Percentiles rank a stretch among this genome's conserved stretches.
phyloP scores from a whole-genome alignment of 2,888 invertebrate genomes.

The Lasioglossum zephyrum region DNA sequence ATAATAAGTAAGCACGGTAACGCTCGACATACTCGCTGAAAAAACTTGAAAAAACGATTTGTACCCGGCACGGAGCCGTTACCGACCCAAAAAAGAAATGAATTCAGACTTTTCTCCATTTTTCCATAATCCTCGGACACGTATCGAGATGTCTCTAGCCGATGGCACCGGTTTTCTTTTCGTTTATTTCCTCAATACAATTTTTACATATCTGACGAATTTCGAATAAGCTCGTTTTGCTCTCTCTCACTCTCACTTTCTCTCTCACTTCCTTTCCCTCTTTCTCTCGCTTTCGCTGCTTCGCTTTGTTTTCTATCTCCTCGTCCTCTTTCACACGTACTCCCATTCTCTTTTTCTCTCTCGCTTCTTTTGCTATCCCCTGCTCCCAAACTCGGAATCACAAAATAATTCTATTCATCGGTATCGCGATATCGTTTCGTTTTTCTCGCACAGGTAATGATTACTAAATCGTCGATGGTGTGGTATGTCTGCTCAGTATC shows the following conservation, averaged over 20 bases:
- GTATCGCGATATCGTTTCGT: conserved; percentile 53
- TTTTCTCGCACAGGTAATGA: conserved; percentile 50
- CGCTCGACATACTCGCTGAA: conserved; percentile 75
- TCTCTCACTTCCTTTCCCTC: background rate
- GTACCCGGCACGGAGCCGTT: conserved; percentile 75
- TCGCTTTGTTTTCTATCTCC: conserved; percentile 27
- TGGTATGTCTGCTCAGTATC: conserved; percentile 67
- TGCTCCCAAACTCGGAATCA: conserved; percentile 44
- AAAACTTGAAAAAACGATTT: conserved; percentile 65
- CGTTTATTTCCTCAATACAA: conserved; percentile 56
- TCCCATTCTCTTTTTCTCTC: conserved; percentile 9
- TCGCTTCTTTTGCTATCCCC: background rate
- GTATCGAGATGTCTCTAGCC: conserved; percentile 58
- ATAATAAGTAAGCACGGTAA: conserved; percentile 84
- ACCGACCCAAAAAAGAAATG: conserved; percentile 48
- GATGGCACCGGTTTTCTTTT: conserved; percentile 61
- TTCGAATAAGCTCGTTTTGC: conserved; percentile 60
- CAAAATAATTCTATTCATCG: conserved; percentile 60
- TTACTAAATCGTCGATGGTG: conserved; percentile 43
- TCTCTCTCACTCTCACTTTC: background rate
- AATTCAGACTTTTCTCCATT: conserved; percentile 60
- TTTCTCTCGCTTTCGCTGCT: conserved; percentile 21
- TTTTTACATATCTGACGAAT: conserved; percentile 59
- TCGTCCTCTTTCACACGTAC: background rate
- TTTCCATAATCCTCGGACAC: conserved; percentile 44